Base-by-base conservation (phyloP, 2,113 vertebrate species). In the Coregonus clupeaformis region DNA sequence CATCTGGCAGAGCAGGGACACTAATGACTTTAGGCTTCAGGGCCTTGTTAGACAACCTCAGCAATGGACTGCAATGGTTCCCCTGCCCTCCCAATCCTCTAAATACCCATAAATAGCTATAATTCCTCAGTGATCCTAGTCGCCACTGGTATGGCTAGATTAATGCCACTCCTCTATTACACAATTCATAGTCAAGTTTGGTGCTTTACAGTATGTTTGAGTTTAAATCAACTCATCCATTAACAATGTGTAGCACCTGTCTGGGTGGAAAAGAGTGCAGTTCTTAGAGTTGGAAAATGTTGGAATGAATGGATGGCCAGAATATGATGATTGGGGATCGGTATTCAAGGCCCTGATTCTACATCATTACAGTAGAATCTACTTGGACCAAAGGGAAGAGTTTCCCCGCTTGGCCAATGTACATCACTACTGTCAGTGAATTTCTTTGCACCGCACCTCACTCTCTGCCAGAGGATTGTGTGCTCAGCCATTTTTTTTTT, bases 21-120 rank as follows among this genome's bases (percentile, higher is more conserved):
- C 81, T 89, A 90, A 91, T 92, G 87, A 88, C 77, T 83, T 68
- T 72, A 79, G 59, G 83, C 89, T 86, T 81, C 71, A 77, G 87
- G 88, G 81, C 82, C 85, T 90, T 88, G 86, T 91, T 89, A 90
- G 81, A 83, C 79, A 86, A 76, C 82, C 71, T 76, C 74, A 2
- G 36, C 36, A 42, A 42, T 42, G 36, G 36, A 42, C 36, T 76
- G 57, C 77, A 87, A 85, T 79, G 76, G 65, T 75, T 77, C 69
- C 75, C 60, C 73, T 84, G 73, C 79, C 65, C 72, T 71, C 65
- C 59, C 72, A 81, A 77, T 86, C 80, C 36, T 42, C 36, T 42
- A 42, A 42, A 9, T 42, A 42, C 9, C 77, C 77, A 65, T 22
- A 71, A 71, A 74, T 59, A 32, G 32, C 70, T 71, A 32, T 25